phyloP scores from a whole-genome alignment of 2,797 vertebrate species.

The Sternotherus odoratus region DNA sequence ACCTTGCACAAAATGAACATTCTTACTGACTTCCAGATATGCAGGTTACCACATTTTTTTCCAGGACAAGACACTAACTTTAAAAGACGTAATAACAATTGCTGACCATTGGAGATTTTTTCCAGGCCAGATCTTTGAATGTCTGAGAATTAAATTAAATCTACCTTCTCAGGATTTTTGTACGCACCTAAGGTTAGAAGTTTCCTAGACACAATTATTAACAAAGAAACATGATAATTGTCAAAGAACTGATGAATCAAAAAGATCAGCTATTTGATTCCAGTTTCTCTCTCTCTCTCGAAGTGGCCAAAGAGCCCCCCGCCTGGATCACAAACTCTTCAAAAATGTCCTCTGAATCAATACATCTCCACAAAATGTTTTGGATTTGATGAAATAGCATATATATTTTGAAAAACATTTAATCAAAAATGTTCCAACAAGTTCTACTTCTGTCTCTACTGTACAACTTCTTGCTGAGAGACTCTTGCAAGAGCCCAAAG shows the following conservation, averaged over 20 bases:
- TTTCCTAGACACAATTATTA: not conserved
- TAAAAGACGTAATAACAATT: not conserved
- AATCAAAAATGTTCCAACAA: constrained; percentile 44
- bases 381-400: not conserved
- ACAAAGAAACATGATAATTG: not conserved
- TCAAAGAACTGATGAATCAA: not conserved
- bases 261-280: not conserved
- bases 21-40: not conserved
- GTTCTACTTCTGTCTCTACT: not conserved
- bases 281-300: not conserved
- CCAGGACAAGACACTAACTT: not conserved
- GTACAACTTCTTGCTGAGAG: not conserved
- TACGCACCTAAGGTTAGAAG: not conserved
- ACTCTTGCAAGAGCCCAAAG: not conserved
- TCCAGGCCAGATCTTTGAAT: not conserved
- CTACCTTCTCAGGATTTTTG: not conserved
- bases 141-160: constrained; percentile 5
- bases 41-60: not conserved
- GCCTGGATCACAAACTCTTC: not conserved
- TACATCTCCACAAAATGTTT: constrained; percentile 20
- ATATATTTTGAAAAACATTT: constrained; percentile 20
- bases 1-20: not conserved
- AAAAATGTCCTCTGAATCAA: constrained; percentile 10
- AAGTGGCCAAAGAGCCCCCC: not conserved
- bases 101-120: not conserved